Conservation (phyloP, 92 coral and sea anemone genomes). For the Parazoanthus atlanticus region DNA sequence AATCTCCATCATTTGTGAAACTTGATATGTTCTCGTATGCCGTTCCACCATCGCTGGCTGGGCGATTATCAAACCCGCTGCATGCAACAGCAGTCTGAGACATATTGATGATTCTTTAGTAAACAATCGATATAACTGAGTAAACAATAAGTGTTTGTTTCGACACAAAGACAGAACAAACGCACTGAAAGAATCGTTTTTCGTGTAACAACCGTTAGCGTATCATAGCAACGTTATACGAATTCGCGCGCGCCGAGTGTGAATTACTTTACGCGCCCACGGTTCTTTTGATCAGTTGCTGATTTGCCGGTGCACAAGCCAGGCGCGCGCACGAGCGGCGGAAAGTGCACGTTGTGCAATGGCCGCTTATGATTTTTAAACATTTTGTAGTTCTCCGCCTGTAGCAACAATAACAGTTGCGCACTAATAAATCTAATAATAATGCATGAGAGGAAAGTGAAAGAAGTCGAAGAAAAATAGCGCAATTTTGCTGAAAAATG, state of each 20-base stretch:
- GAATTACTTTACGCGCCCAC: constrained; percentile 15
- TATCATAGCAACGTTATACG: constrained; percentile 37
- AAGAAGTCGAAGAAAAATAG: no score
- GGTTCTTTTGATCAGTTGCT: neutral
- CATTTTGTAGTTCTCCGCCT: no score
- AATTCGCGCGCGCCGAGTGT: constrained; percentile 20
- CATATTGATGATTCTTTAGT: constrained; percentile 13
- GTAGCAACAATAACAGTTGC: no score
- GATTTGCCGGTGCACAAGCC: no score
- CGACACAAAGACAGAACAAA: constrained; percentile 46
- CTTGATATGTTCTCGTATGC: neutral
- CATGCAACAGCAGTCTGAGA: constrained; percentile 1
- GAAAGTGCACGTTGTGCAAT: no score
- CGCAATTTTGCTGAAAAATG: no score
- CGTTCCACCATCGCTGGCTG: neutral
- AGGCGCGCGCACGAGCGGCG: no score
- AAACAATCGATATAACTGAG: constrained; percentile 24
- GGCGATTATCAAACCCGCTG: constrained; percentile 6
- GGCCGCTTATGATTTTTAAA: no score
- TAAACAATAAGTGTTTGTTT: constrained; percentile 42
- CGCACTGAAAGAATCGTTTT: constrained; percentile 29
- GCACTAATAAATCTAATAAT: no score
- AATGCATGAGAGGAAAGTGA: no score
- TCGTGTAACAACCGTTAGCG: constrained; percentile 21
- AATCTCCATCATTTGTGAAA: neutral